Evolutionary conservation across 1,140 invertebrate genomes (phyloP), one percentile per base, ranked within the genome.

Genomic region (Habropoda laboriosa): DNA sequence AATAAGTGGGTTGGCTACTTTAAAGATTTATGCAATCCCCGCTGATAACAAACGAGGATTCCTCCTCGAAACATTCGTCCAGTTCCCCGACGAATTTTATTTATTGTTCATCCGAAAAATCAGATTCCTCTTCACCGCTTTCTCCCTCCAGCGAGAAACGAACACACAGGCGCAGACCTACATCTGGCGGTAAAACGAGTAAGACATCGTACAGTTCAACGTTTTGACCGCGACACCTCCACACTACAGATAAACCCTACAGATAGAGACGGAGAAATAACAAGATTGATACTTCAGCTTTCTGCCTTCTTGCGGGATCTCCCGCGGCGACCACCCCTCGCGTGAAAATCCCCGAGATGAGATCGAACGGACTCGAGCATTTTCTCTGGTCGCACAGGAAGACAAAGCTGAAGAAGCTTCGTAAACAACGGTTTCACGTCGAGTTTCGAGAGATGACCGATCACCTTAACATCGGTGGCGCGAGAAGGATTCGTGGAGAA

Each of bases 231-330:
- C 8, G 60, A 45, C 30, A 49, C 35, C 18, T 47, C 47, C 7
- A 24, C 53, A 21, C 35, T 10, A 27, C 55, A 49, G 42, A 61
- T 30, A 53, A n/a, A 13, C 45, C n/a, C 10, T 6, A 45, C 6
- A n/a, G 57, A 78, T 71, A 47, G 45, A 49, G 18, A 27, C 0
- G 0, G 32, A 5, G 16, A 71, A 66, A 78, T 78, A 78, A 78
- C 32, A 61, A 71, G 75, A 60, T 71, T 66, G 66, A 78, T 78
- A 78, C 76, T 78, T 67, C 35, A 78, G 76, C 61, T 68, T 77
- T 78, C 67, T 42, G 12, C 16, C 18, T 12, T 32, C 8, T n/a
- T n/a, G 53, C 18, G n/a, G 40, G 38, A 58, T 49, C 67, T 61
- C 76, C 76, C 58, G 57, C 57, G 18, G 68, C 35, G 76, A 61